These are phyloP conservation scores for Phyllostomus discolor DNA, from an alignment of 2,113 vertebrate species.

Conservation along the genomic window DNA sequence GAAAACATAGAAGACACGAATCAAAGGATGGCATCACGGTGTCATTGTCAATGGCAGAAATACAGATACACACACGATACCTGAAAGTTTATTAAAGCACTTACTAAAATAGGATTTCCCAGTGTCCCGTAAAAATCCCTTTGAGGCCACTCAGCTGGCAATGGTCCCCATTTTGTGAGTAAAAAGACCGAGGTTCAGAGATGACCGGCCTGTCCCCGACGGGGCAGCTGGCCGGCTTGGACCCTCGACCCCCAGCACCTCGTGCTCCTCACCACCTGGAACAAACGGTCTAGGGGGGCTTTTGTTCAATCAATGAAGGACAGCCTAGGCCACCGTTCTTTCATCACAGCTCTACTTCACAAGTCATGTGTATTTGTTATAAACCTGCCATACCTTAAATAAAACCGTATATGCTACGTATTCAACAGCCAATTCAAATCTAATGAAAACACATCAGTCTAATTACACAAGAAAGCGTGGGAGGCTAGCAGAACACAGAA, in stretches of 20 bases:
- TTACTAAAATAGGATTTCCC: background rate
- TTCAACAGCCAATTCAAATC: background rate
- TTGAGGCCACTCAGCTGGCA: background rate
- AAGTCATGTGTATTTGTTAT: background rate
- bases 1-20: background rate
- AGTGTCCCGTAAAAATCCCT: background rate
- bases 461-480: background rate
- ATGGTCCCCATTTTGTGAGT: background rate
- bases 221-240: background rate
- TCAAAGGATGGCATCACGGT: background rate
- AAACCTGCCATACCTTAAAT: background rate
- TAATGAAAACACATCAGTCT: background rate
- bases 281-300: background rate
- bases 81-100: background rate
- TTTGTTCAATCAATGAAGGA: background rate
- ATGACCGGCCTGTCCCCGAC: background rate
- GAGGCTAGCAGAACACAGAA: background rate
- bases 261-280: fast-evolving
- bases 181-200: background rate
- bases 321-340: background rate
- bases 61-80: background rate
- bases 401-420: constrained; percentile 11
- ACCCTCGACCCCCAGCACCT: background rate
- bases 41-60: background rate
- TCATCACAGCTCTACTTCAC: background rate